Conservation (phyloP, 2,888 invertebrate species). For the Drosophila silvestris region DNA sequence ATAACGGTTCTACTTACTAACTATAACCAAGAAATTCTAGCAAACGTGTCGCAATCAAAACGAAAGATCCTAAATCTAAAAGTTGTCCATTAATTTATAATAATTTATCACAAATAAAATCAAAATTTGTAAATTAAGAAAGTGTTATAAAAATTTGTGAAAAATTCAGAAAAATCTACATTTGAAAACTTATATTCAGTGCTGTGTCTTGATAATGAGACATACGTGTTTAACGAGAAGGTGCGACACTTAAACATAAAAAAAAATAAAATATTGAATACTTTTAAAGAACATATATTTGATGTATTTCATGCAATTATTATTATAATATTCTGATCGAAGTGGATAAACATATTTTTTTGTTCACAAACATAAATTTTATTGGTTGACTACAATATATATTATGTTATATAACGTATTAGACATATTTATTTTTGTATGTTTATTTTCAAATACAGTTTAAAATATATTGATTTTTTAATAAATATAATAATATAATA, state of each 20-base stretch:
- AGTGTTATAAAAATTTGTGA: slow-evolving; percentile 5
- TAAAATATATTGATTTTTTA: not conserved
- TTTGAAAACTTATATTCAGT: slow-evolving; percentile 11
- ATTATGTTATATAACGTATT: not conserved
- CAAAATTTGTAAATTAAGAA: not conserved
- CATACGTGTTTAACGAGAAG: slow-evolving; percentile 28
- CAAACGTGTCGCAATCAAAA: slow-evolving; percentile 20
- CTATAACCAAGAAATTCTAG: slow-evolving; percentile 6
- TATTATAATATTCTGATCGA: not conserved
- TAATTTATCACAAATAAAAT: not conserved
- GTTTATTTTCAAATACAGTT: not conserved
- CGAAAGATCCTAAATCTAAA: not conserved
- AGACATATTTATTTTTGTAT: not conserved
- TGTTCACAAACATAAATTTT: not conserved
- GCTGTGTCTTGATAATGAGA: slow-evolving; percentile 42
- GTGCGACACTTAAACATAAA: slow-evolving; percentile 15
- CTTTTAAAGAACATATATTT: not conserved
- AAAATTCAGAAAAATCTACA: slow-evolving; percentile 1
- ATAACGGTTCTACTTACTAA: slow-evolving; percentile 21
- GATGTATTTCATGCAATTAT: not conserved
- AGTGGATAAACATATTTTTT: not conserved
- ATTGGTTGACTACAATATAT: not conserved
- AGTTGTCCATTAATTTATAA: not conserved
- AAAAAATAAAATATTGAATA: not conserved
- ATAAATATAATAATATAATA: too few relatives aligned